Evolutionary conservation across 2,888 invertebrate genomes (phyloP).

Genomic region (Clostera curtula): DNA sequence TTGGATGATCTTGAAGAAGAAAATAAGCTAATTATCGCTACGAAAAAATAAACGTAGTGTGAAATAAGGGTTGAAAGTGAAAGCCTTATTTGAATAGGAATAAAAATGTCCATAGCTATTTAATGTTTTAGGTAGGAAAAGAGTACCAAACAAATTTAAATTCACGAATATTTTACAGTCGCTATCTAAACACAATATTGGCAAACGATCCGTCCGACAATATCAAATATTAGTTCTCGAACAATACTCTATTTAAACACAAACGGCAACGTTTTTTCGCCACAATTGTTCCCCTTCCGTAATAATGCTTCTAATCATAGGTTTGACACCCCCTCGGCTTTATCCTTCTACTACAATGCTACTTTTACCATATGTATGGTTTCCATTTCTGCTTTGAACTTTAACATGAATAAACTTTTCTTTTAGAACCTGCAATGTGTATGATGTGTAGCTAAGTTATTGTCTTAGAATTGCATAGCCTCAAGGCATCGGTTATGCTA

Average conservation of each 20-base stretch:
- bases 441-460: constrained; percentile 4
- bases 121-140: too few relatives aligned
- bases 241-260: constrained; percentile 32
- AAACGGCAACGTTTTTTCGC: constrained; percentile 44
- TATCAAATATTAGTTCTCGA: constrained; percentile 21
- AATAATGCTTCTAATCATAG: constrained; percentile 66
- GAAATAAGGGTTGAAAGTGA: too few relatives aligned
- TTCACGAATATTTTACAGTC: too few relatives aligned
- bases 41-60: too few relatives aligned
- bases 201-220: constrained; percentile 10
- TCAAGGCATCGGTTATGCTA: constrained; percentile 31
- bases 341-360: constrained; percentile 8
- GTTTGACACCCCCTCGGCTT: constrained; percentile 52
- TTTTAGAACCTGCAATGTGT: constrained; percentile 22
- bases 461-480: constrained; percentile 13
- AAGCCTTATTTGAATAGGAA: too few relatives aligned
- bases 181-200: too few relatives aligned
- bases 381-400: constrained; percentile 25
- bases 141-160: too few relatives aligned
- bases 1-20: too few relatives aligned
- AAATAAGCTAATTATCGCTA: too few relatives aligned
- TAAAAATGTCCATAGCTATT: too few relatives aligned
- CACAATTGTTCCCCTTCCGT: constrained; percentile 50
- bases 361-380: constrained; percentile 1
- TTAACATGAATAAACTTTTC: background rate